A percentile compares a stretch with the other conserved stretches of the same genome.
These are phyloP conservation scores for Cabera pusaria DNA, from an alignment of 2,888 invertebrate species.

Conservation along the genomic window DNA sequence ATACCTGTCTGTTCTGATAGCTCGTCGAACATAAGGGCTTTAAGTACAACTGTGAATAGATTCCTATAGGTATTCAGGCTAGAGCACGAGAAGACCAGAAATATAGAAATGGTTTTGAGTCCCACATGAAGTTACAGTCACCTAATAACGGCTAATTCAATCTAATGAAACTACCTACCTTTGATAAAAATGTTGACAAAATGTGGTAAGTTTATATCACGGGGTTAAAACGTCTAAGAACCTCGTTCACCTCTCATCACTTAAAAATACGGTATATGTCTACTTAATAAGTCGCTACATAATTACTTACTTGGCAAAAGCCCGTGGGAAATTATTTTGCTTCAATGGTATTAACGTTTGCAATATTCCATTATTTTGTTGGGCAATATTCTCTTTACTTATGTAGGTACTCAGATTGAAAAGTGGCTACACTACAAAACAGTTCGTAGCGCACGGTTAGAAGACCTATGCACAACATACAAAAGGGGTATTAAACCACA, in stretches of 20 bases:
- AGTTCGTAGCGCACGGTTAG: too few species aligned
- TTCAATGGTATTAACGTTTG: conserved; percentile 43
- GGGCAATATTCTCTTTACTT: conserved; percentile 34
- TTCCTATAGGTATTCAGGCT: too few species aligned
- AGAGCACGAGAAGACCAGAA: too few species aligned
- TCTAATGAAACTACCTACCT: conserved; percentile 4
- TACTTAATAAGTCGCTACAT: conserved; percentile 39
- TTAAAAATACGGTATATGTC: conserved; percentile 28
- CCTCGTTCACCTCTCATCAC: conserved; percentile 21
- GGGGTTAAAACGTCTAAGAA: conserved; percentile 17
- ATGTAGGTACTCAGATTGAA: too few species aligned
- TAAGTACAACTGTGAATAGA: too few species aligned
- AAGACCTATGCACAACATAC: too few species aligned
- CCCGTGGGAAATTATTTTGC: conserved; percentile 54
- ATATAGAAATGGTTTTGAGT: too few species aligned
- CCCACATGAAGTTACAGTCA: too few species aligned
- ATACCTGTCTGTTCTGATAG: too few species aligned
- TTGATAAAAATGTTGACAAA: conserved; percentile 7
- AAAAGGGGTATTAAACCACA: too few species aligned
- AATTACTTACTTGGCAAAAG: conserved; percentile 38
- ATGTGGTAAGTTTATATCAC: conserved; percentile 13
- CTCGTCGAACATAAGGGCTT: too few species aligned
- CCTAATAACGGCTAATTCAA: background rate
- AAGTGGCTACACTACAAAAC: too few species aligned
- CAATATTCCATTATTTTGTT: conserved; percentile 40